Evolutionary conservation across 2,797 vertebrate species (phyloP).

Genomic region (Urosaurus nigricauda): DNA sequence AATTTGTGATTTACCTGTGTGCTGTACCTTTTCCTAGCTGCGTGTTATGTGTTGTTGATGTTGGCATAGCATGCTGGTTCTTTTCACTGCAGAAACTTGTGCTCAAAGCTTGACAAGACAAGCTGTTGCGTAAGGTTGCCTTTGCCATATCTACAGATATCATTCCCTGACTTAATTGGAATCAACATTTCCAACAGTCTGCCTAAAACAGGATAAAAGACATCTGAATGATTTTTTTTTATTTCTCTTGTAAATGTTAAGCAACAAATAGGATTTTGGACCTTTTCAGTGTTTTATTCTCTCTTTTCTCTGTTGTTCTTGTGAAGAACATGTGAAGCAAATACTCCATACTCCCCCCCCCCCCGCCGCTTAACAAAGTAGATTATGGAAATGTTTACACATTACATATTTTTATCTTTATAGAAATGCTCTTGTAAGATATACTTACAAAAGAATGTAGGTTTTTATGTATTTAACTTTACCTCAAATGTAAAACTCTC

Average conservation of each 20-base stretch:
- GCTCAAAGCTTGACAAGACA: constrained; percentile 26
- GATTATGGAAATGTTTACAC: not conserved
- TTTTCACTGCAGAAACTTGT: constrained; percentile 1
- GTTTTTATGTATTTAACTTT: not conserved
- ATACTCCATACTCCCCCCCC: not conserved
- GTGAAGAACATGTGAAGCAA: not conserved
- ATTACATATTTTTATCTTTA: constrained; percentile 9
- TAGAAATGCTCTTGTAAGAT: not conserved
- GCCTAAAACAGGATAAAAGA: constrained; percentile 35
- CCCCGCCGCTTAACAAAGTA: constrained; percentile 17
- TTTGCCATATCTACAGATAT: not conserved
- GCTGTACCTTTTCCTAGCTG: constrained; percentile 2
- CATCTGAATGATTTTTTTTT: not conserved
- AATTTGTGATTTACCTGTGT: constrained; percentile 2
- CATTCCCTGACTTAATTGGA: constrained; percentile 30
- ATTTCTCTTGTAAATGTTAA: constrained; percentile 37
- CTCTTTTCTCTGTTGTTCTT: not conserved
- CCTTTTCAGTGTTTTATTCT: constrained; percentile 15
- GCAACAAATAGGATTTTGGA: constrained; percentile 43
- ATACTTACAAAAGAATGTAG: not conserved
- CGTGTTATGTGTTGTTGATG: not conserved
- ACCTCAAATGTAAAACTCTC: not conserved
- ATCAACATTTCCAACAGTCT: constrained; percentile 37
- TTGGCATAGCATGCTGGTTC: not conserved
- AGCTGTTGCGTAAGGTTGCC: constrained; percentile 18